Conservation (phyloP, 2,113 vertebrate genomes). For the Empidonax alnorum region DNA sequence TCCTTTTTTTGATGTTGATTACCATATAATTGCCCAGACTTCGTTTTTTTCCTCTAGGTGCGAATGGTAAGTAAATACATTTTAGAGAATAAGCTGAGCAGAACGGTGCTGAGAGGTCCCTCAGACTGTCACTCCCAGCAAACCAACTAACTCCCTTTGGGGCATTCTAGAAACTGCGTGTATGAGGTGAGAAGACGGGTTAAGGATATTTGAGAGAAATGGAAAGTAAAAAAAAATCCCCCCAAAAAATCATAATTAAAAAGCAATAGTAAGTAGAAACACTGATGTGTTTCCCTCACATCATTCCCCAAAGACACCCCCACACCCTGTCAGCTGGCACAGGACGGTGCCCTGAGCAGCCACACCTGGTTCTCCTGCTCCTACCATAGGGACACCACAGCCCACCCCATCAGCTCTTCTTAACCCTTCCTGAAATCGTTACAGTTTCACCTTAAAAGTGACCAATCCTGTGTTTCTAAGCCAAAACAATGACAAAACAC, state of each 20-base stretch:
- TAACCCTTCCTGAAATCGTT: not conserved
- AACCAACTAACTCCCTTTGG: fast-evolving
- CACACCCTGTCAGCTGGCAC: not conserved
- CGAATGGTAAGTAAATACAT: not conserved
- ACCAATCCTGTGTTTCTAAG: not conserved
- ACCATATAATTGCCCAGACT: slow-evolving; percentile 5
- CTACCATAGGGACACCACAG: fast-evolving
- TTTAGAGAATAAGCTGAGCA: not conserved
- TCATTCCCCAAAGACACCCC: not conserved
- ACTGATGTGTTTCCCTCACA: not conserved
- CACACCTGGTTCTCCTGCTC: not conserved
- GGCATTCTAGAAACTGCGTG: not conserved
- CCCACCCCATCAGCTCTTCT: not conserved
- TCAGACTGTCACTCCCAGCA: not conserved
- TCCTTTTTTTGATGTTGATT: slow-evolving; percentile 34
- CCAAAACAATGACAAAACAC: not conserved
- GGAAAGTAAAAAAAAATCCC: not conserved
- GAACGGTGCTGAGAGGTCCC: not conserved
- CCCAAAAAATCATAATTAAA: not conserved
- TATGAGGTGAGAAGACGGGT: not conserved
- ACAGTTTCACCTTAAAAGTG: not conserved
- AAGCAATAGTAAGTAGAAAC: not conserved
- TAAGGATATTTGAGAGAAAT: not conserved
- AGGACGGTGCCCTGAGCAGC: not conserved
- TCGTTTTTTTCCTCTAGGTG: not conserved